Percentiles rank a stretch among this genome's conserved stretches.
phyloP scores from a whole-genome alignment of 2,888 invertebrate species.

The Aradus depressus region DNA sequence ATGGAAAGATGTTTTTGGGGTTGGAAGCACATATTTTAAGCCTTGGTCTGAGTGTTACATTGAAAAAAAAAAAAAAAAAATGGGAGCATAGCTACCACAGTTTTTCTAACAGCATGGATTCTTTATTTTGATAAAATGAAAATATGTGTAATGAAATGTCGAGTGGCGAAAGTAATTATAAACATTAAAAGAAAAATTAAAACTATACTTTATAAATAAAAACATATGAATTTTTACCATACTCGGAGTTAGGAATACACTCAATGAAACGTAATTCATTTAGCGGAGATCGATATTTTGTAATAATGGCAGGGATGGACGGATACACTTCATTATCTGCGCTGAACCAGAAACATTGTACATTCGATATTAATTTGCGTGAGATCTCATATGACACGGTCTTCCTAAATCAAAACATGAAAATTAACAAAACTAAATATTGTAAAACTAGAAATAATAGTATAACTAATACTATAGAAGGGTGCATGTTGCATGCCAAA shows the following conservation, averaged over 20 bases:
- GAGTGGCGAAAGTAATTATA: no score
- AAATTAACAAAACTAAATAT: neutral
- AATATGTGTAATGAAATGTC: no score
- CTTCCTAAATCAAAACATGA: conserved; percentile 38
- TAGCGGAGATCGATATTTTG: conserved; percentile 49
- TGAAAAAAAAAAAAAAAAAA: no score
- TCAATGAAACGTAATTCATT: conserved; percentile 53
- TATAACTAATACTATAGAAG: no score
- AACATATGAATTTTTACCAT: conserved; percentile 54
- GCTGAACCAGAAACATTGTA: conserved; percentile 46
- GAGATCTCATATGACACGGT: conserved; percentile 59
- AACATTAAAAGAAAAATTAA: neutral
- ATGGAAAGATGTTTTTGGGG: no score
- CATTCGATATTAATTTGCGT: conserved; percentile 41
- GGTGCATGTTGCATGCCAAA: no score
- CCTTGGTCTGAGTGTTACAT: no score
- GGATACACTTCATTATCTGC: conserved; percentile 43
- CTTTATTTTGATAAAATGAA: no score
- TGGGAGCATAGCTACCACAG: no score
- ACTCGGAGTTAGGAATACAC: conserved; percentile 77
- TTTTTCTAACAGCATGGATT: no score
- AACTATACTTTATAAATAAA: no score
- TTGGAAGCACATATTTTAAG: no score
- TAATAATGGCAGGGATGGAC: conserved; percentile 50
- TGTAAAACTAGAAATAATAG: neutral